Evolutionary conservation across 2,797 vertebrate genomes (phyloP).

Genomic region (Naso thynnoides): DNA sequence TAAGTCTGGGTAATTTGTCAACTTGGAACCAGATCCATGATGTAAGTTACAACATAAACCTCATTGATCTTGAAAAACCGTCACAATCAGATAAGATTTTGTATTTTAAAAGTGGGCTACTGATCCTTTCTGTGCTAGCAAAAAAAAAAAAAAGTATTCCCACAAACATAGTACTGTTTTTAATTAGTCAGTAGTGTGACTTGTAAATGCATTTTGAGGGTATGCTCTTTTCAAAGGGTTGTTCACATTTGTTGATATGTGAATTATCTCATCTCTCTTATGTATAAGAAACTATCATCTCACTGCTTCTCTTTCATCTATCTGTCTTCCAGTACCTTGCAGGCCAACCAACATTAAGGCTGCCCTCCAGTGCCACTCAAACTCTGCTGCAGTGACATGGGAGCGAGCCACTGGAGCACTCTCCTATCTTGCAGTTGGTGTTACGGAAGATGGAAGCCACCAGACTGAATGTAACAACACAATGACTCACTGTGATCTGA

Average conservation of each 20-base stretch:
- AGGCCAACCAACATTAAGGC: slow-evolving; percentile 71
- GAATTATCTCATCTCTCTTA: background rate
- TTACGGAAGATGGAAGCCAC: slow-evolving; percentile 58
- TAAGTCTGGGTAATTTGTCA: background rate
- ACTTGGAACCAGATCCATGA: background rate
- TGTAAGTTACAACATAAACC: background rate
- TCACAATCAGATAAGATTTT: background rate
- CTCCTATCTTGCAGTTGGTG: slow-evolving; percentile 70
- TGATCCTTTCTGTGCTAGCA: background rate
- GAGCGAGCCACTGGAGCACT: slow-evolving; percentile 74
- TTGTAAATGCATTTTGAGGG: background rate
- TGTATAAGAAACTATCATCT: background rate
- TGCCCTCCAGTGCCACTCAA: slow-evolving; percentile 67
- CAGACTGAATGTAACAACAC: slow-evolving; percentile 70
- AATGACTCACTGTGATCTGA: slow-evolving; percentile 73
- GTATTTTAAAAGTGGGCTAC: background rate
- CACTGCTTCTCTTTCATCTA: background rate
- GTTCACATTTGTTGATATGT: background rate
- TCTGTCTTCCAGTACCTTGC: slow-evolving; percentile 79
- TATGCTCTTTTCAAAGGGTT: background rate
- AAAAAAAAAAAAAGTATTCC: background rate
- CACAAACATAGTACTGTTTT: background rate
- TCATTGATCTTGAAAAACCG: background rate
- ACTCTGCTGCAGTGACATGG: slow-evolving; percentile 80
- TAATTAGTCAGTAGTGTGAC: background rate